Evolutionary conservation across 2,113 vertebrate genomes (phyloP).

Genomic region (Telmatochromis bifrenatus): DNA sequence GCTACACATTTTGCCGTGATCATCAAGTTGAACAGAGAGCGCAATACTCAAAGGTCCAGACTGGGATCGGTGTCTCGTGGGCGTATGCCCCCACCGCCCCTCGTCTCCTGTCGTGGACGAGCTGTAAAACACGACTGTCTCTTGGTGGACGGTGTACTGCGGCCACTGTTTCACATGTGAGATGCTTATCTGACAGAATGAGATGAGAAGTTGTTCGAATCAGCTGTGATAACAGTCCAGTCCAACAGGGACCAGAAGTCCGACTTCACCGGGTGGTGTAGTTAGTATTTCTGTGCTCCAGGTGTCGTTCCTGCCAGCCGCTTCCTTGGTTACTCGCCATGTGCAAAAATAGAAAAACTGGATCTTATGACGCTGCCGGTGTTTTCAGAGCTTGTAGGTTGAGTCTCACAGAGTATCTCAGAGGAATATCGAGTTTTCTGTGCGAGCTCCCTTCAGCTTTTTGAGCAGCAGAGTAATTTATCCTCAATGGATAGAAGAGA

Average conservation of each 20-base stretch:
- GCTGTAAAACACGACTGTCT: background rate
- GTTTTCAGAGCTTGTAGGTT: background rate
- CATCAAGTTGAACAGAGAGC: background rate
- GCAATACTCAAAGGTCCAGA: background rate
- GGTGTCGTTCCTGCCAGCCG: background rate
- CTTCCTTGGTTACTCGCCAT: constrained; percentile 12
- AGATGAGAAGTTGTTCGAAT: background rate
- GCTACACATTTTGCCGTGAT: rapidly evolving
- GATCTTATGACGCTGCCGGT: background rate
- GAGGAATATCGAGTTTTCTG: constrained; percentile 26
- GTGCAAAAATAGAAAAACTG: constrained; percentile 32
- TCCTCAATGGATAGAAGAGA: background rate
- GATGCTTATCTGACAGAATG: background rate
- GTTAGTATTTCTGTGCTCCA: background rate
- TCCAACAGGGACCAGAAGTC: background rate
- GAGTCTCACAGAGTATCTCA: background rate
- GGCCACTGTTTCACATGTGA: background rate
- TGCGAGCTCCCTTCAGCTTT: background rate
- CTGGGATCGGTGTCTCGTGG: background rate
- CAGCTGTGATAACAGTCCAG: background rate
- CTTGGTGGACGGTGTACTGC: background rate
- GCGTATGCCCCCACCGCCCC: background rate
- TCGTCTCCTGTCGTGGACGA: rapidly evolving
- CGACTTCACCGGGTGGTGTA: background rate
- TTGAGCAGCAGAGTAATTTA: background rate